phyloP scores from a whole-genome alignment of 2,888 invertebrate genomes.

The Rhogogaster chlorosoma region DNA sequence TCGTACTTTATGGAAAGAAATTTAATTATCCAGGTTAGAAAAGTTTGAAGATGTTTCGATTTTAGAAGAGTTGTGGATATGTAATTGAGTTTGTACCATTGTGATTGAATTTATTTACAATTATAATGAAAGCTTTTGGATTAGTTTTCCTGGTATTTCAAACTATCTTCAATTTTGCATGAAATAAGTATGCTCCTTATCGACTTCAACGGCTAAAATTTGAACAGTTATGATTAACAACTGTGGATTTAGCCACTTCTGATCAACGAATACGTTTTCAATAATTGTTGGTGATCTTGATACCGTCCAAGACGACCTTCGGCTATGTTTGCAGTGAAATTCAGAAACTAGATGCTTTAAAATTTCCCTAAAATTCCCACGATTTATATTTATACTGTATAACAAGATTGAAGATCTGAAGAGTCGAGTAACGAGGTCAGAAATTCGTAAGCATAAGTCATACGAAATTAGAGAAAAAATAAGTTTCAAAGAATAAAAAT shows the following conservation, averaged over 20 bases:
- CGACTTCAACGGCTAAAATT: neutral
- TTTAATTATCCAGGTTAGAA: neutral
- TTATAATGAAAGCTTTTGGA: neutral
- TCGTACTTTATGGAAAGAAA: neutral
- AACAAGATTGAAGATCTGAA: neutral
- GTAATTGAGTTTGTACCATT: neutral
- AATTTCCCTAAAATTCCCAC: neutral
- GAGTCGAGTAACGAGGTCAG: neutral
- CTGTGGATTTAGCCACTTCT: neutral
- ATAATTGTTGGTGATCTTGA: neutral
- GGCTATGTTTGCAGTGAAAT: neutral
- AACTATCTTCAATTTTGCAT: neutral
- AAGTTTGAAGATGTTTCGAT: neutral
- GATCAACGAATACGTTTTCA: neutral
- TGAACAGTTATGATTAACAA: neutral
- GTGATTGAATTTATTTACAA: constrained; percentile 6
- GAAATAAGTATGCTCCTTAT: neutral
- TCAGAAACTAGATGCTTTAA: neutral
- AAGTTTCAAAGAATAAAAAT: constrained; percentile 6
- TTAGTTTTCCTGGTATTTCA: neutral
- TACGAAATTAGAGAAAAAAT: neutral
- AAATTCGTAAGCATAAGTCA: neutral
- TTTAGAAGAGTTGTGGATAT: neutral
- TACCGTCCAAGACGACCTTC: neutral
- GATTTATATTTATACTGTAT: neutral